Evolutionary conservation across 1,140 invertebrate species (phyloP), one percentile per base, ranked within the genome.

Genomic region (Dufourea novaeangliae): DNA sequence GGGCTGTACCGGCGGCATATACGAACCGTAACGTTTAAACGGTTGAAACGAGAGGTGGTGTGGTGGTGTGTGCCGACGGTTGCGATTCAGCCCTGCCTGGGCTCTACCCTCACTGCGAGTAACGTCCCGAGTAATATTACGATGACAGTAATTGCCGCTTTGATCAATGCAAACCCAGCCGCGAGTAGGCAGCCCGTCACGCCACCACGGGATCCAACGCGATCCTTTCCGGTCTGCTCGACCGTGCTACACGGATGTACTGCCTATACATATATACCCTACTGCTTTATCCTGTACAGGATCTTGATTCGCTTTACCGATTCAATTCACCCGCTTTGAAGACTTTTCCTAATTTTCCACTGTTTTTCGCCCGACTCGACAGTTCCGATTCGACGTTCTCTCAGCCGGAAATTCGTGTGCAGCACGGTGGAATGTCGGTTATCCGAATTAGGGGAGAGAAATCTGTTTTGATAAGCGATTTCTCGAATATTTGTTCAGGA

Each of bases 111-210:
- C 71, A 72, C 57, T 76, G 80, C 85, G 86, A 87, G 86, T 89
- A 90, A 90, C 88, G 86, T 88, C 81, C 87, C 80, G 86, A 88
- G 88, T 89, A 90, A 91, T 90, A 90, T 90, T 89, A 90, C 87
- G 87, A 89, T 90, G 90, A 90, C 90, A 90, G 89, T 91, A 91
- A 90, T 90, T 91, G 90, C 89, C 84, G 89, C 89, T 91, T 91
- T 91, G 90, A 91, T 91, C 89, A 91, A 91, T 90, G 88, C 86
- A 81, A 82, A 76, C 79, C 84, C 83, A 85, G 83, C 86, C 84
- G 82, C 84, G 87, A 85, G 84, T 86, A 88, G 84, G 82, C 86
- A 86, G 70, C 84, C 82, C 73, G 84, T 86, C 87, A 87, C 80
- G 81, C 79, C 78, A 84, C 68, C 71, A n/a, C n/a, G 76, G 79